A percentile compares a stretch with the other conserved stretches of the same genome.
Conservation (phyloP, 2,113 vertebrate species). For the Panthera leo region DNA sequence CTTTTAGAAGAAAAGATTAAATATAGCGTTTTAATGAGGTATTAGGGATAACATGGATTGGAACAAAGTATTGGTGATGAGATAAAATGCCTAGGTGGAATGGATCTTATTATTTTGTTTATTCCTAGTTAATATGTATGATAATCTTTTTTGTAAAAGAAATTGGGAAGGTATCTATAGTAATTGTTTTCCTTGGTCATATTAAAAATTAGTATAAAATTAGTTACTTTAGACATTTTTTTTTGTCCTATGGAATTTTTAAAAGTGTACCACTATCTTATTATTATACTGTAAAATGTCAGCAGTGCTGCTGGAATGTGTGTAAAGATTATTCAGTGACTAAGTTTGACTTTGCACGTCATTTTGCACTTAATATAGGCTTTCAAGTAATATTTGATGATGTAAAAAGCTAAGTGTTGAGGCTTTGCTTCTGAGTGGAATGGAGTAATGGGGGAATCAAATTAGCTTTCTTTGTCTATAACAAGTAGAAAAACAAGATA, state of each 20-base stretch:
- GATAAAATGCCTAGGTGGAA: neutral
- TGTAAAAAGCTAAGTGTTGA: neutral
- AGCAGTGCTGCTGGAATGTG: neutral
- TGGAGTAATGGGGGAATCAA: neutral
- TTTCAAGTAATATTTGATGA: neutral
- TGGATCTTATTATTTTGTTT: neutral
- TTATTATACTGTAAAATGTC: neutral
- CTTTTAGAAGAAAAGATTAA: neutral
- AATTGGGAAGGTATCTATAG: neutral
- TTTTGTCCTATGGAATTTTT: constrained; percentile 11
- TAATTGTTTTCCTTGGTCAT: neutral
- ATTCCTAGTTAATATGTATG: neutral
- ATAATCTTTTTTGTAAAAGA: neutral
- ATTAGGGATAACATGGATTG: neutral
- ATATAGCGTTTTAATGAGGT: neutral
- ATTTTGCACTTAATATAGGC: neutral
- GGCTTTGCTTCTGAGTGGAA: neutral
- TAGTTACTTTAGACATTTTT: neutral
- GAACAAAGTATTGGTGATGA: neutral
- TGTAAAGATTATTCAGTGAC: constrained; percentile 28
- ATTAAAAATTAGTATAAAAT: neutral
- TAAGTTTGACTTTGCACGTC: neutral
- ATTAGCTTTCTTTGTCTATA: neutral
- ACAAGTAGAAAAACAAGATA: neutral
- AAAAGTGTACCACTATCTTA: neutral